Percentiles rank a stretch among this genome's conserved stretches.
Evolutionary conservation across 2,888 invertebrate species (phyloP).

Genomic region (Yponomeuta cagnagella): DNA sequence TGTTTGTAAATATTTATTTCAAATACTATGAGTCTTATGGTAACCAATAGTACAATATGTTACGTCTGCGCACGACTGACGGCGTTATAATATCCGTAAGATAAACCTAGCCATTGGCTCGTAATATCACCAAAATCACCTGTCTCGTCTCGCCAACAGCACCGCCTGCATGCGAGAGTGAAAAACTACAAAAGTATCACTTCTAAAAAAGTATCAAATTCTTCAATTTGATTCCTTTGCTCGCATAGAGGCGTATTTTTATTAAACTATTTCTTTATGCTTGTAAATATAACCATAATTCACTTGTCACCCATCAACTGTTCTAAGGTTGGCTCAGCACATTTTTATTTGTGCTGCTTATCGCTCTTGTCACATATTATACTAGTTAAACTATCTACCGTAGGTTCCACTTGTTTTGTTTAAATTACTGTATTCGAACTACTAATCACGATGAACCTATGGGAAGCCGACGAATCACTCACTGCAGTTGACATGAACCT

Average conservation of each 20-base stretch:
- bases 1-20: conserved; percentile 74
- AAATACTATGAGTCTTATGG: conserved; percentile 73
- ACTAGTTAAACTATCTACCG: no score
- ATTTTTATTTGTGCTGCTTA: not conserved
- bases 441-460: no score
- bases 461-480: no score
- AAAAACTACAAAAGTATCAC: conserved; percentile 6
- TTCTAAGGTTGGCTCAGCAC: not conserved
- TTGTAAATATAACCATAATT: conserved; percentile 38
- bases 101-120: conserved; percentile 58
- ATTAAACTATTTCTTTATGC: conserved; percentile 31
- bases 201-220: conserved; percentile 10
- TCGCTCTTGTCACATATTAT: no score
- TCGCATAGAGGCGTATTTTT: conserved; percentile 47
- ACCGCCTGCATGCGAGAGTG: conserved; percentile 45
- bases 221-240: conserved; percentile 24
- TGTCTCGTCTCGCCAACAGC: conserved; percentile 36
- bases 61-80: conserved; percentile 36
- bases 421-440: no score
- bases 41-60: conserved; percentile 72
- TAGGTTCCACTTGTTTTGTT: no score
- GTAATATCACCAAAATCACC: conserved; percentile 53
- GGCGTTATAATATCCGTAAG: conserved; percentile 32
- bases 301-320: not conserved
- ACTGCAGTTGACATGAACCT: no score